These are phyloP conservation scores for Podilymbus podiceps DNA, from an alignment of 2,113 vertebrate genomes.

Conservation along the genomic window DNA sequence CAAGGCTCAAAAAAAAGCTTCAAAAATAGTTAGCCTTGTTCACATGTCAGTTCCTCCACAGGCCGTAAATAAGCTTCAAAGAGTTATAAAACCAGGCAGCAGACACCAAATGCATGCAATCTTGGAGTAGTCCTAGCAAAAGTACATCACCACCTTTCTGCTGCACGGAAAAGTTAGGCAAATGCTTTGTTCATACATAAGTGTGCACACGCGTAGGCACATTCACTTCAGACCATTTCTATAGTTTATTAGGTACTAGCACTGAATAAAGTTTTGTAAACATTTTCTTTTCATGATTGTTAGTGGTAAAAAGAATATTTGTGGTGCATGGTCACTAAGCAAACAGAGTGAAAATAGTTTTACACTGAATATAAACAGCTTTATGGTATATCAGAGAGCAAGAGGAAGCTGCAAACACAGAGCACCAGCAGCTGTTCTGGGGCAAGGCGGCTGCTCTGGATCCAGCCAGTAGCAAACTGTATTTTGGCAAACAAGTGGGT, in stretches of 20 bases:
- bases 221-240: neutral
- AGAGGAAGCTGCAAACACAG: constrained; percentile 31
- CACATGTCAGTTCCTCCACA: neutral
- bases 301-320: constrained; percentile 40
- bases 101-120: constrained; percentile 6
- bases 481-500: neutral
- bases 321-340: constrained; percentile 19
- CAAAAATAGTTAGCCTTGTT: constrained; percentile 21
- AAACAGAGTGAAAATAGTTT: constrained; percentile 67
- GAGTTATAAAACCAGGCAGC: neutral
- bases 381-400: constrained; percentile 32
- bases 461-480: neutral
- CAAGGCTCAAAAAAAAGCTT: neutral
- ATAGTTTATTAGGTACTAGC: neutral
- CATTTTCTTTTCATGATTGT: constrained; percentile 50
- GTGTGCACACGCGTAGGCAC: accelerated
- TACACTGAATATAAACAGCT: constrained; percentile 55
- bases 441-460: neutral
- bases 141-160: neutral
- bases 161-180: neutral
- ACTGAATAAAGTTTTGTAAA: constrained; percentile 31
- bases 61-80: constrained; percentile 29
- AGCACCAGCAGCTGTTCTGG: constrained; percentile 33
- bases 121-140: neutral
- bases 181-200: neutral